Percentiles rank a stretch among this genome's conserved stretches.
phyloP scores from a whole-genome alignment of 2,888 invertebrate species.

The Tetragonisca angustula region DNA sequence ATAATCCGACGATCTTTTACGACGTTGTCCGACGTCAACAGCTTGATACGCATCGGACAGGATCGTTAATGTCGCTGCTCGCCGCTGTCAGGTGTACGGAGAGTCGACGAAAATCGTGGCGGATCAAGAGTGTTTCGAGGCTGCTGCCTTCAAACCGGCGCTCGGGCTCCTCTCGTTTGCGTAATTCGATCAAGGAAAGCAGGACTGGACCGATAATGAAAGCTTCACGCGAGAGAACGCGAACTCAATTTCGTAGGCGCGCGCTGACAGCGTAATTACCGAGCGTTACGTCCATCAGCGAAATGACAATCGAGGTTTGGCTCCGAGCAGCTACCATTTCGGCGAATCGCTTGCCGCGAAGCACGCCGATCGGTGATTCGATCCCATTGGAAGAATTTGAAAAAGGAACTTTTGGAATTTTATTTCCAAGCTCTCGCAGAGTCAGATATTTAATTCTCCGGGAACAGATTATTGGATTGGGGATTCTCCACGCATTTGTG shows the following conservation, averaged over 20 bases:
- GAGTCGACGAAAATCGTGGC: constrained; percentile 28
- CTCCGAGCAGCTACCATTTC: not conserved
- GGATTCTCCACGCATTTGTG: no score
- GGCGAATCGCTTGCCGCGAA: no score
- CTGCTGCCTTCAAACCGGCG: not conserved
- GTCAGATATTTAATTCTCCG: no score
- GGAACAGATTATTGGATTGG: no score
- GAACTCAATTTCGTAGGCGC: constrained; percentile 26
- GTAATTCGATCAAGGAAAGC: constrained; percentile 46
- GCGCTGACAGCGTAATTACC: constrained; percentile 32
- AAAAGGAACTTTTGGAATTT: no score
- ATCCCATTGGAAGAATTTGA: no score
- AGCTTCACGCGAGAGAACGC: constrained; percentile 23
- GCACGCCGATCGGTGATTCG: no score
- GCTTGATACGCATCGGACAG: constrained; percentile 33
- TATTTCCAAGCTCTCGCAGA: no score
- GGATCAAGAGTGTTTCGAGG: not conserved
- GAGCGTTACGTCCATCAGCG: not conserved
- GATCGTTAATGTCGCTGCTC: constrained; percentile 43
- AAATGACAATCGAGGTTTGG: constrained; percentile 23
- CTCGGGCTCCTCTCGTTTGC: not conserved
- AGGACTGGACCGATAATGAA: constrained; percentile 31
- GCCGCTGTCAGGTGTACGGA: not conserved
- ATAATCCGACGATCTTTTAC: constrained; percentile 16
- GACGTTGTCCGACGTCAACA: constrained; percentile 21